These are phyloP conservation scores for Arenicola marina DNA, from an alignment of 2,888 invertebrate genomes.

Conservation along the genomic window DNA sequence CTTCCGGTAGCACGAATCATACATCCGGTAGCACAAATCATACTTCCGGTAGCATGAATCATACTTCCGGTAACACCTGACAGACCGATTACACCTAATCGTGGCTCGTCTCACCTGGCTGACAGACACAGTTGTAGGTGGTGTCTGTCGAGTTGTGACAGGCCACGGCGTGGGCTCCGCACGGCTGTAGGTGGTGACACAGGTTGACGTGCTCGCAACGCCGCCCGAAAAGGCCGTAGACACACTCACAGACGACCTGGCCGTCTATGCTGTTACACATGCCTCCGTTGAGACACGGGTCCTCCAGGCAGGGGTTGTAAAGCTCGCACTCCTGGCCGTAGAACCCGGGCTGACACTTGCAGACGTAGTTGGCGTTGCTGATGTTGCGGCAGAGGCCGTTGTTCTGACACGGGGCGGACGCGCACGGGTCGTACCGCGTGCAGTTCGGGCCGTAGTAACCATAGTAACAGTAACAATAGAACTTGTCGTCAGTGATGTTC, in stretches of 20 bases:
- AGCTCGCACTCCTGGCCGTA: slow-evolving; percentile 31
- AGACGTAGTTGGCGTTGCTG: slow-evolving; percentile 32
- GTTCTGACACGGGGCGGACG: slow-evolving; percentile 46
- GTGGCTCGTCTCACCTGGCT: slow-evolving; percentile 31
- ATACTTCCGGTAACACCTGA: too few species aligned
- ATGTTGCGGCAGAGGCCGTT: slow-evolving; percentile 44
- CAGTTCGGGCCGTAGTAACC: slow-evolving; percentile 46
- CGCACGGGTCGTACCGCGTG: slow-evolving; percentile 38
- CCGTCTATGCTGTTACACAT: slow-evolving; percentile 38
- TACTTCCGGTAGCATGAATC: too few species aligned
- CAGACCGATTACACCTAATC: too few species aligned
- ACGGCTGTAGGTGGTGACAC: slow-evolving; percentile 24
- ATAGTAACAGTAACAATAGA: slow-evolving; percentile 39
- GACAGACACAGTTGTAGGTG: slow-evolving; percentile 44
- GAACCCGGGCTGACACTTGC: slow-evolving; percentile 31
- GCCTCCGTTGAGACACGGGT: slow-evolving; percentile 35
- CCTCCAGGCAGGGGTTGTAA: slow-evolving; percentile 29
- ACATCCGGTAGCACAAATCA: too few species aligned
- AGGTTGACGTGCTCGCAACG: slow-evolving; percentile 31
- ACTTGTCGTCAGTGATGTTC: slow-evolving; percentile 20
- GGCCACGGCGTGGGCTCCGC: slow-evolving; percentile 24
- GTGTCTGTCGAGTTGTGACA: slow-evolving; percentile 34
- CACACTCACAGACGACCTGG: slow-evolving; percentile 31
- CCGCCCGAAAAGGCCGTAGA: slow-evolving; percentile 27
- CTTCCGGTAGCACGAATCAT: too few species aligned